These are phyloP conservation scores for Python bivittatus DNA, from an alignment of 2,113 vertebrate genomes.

Conservation along the genomic window DNA sequence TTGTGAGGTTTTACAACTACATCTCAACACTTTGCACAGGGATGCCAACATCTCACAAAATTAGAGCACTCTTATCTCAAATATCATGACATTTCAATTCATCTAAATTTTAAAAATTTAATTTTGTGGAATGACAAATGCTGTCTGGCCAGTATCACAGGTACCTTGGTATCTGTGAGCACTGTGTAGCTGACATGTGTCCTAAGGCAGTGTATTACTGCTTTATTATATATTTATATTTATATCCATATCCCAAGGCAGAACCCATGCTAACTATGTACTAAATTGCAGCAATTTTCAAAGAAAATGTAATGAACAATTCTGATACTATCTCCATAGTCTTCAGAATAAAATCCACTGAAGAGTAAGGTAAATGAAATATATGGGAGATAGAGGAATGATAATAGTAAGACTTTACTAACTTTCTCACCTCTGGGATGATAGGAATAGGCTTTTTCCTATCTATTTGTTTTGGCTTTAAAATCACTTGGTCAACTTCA, in stretches of 20 bases:
- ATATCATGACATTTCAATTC: background rate
- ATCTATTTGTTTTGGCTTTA: slow-evolving; percentile 88
- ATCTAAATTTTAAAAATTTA: background rate
- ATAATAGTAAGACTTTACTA: background rate
- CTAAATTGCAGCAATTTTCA: background rate
- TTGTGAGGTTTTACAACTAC: background rate
- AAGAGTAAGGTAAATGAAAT: background rate
- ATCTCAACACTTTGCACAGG: background rate
- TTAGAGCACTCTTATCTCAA: background rate
- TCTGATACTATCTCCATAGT: background rate
- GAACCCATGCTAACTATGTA: background rate
- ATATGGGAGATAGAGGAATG: background rate
- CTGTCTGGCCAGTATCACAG: background rate
- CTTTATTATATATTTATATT: too few relatives aligned
- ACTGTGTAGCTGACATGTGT: background rate
- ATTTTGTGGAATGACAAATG: background rate
- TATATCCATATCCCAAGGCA: background rate
- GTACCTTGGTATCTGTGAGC: background rate
- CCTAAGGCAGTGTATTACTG: background rate
- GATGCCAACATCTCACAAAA: background rate
- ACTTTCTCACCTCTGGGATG: slow-evolving; percentile 88
- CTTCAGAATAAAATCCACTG: background rate
- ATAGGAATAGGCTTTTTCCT: slow-evolving; percentile 85
- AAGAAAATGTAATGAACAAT: background rate
- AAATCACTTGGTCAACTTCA: slow-evolving; percentile 88